phyloP scores from a whole-genome alignment of 2,797 vertebrate species.

The Florisuga fusca region DNA sequence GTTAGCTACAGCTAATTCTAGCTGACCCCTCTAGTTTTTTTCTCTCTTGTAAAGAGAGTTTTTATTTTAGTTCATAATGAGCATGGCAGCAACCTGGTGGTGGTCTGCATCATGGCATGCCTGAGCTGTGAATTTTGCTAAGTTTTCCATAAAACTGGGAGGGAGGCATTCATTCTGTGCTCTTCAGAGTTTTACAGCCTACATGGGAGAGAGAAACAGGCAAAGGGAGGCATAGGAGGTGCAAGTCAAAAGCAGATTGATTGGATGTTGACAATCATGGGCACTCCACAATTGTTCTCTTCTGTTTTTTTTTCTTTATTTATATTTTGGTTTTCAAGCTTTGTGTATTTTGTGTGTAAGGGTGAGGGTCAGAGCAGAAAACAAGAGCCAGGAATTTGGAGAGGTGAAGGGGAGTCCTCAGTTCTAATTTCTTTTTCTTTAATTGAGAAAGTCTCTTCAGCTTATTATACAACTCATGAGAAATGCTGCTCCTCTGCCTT shows the following conservation, averaged over 20 bases:
- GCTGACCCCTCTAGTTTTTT: neutral
- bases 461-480: neutral
- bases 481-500: neutral
- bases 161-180: neutral
- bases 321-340: neutral
- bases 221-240: neutral
- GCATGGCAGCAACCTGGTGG: fast-evolving
- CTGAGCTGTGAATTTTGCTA: neutral
- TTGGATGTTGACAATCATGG: neutral
- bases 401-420: neutral
- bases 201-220: neutral
- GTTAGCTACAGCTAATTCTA: neutral
- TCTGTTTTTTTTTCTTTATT: neutral
- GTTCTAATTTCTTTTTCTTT: neutral
- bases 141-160: neutral
- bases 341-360: neutral
- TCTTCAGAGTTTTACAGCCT: neutral
- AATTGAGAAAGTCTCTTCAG: neutral
- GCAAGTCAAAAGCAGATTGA: neutral
- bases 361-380: neutral
- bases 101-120: neutral
- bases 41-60: neutral
- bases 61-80: neutral
- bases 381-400: neutral
- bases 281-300: neutral